Conservation (phyloP, 2,113 vertebrate genomes). For the Triplophysa dalaica region DNA sequence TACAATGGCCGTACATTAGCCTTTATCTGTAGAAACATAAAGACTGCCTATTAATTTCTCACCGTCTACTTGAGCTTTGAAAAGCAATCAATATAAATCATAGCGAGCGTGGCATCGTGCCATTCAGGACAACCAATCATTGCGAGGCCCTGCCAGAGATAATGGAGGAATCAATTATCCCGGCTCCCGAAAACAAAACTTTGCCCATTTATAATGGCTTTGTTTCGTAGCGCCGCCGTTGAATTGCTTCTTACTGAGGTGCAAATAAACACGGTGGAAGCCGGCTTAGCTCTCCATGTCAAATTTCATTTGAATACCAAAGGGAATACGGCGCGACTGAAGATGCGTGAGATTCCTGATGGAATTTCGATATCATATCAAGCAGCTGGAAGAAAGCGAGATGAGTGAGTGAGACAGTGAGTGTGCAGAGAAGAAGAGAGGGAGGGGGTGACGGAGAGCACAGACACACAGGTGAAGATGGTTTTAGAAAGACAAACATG, state of each 20-base stretch:
- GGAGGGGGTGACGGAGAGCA: conserved; percentile 14
- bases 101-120: conserved; percentile 15
- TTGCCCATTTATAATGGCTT: conserved; percentile 41
- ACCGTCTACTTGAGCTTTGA: conserved; percentile 25
- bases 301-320: conserved; percentile 30
- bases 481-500: conserved; percentile 30
- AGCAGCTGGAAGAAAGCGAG: conserved; percentile 6
- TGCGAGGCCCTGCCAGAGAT: conserved; percentile 14
- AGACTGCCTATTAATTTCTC: conserved; percentile 17
- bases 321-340: not conserved
- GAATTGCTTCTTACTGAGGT: conserved; percentile 24
- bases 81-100: conserved; percentile 30
- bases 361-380: conserved; percentile 5
- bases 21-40: not conserved
- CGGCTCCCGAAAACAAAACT: conserved; percentile 27
- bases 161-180: conserved; percentile 49
- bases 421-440: not conserved
- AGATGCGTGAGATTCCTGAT: conserved; percentile 6
- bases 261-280: conserved; percentile 33
- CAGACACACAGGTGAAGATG: conserved; percentile 32
- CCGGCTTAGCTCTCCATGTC: not conserved
- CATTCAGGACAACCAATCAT: conserved; percentile 36
- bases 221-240: conserved; percentile 1
- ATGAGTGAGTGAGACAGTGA: not conserved
- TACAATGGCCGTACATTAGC: conserved; percentile 17